Evolutionary conservation across 2,113 vertebrate species (phyloP), one percentile per base, ranked within the genome.

Genomic region (Gobiocypris rarus): DNA sequence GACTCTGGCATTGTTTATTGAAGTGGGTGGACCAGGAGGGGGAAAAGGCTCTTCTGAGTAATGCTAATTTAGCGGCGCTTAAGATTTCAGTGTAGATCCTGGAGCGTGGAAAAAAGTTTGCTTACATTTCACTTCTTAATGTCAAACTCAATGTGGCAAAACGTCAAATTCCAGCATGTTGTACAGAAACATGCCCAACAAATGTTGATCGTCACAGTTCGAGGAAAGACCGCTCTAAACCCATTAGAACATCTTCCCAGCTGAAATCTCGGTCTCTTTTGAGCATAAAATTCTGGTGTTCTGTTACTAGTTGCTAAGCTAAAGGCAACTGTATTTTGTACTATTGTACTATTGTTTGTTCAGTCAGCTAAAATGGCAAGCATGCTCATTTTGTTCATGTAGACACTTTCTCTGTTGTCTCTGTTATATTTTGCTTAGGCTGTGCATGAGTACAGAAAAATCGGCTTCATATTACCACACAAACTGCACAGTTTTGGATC

Each of bases 61-160:
- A 71, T 17, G 38, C 43, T 31, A 58, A 58, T 84, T 78, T 71
- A 83, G 73, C 34, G 4, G 43, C 13, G 38, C 82, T 76, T 75
- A 54, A 71, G 75, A 59, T 52, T 31, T 67, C 22, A 75, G 71
- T 80, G 80, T 74, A 56, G 58, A 65, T 73, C 28, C 65, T 19
- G 50, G 6, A 41, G 65, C 38, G 6, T 69, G 80, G 19, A 61
- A 77, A 59, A 54, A n/a, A 4, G 6, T 43, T 50, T 31, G 41
- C 45, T 74, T 86, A 41, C 38, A 73, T 83, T 79, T 43, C 17
- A 10, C 61, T 79, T 76, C 75, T 76, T 77, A 69, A 77, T 22
- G 61, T 84, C 26, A 38, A 41, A 67, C 74, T 77, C 50, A 78
- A 75, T 67, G 48, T 56, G 61, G 58, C 31, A 59, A 77, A 69